A percentile compares a stretch with the other conserved stretches of the same genome.
phyloP scores from a whole-genome alignment of 2,888 invertebrate genomes.

The Trichogramma dendrolimi region DNA sequence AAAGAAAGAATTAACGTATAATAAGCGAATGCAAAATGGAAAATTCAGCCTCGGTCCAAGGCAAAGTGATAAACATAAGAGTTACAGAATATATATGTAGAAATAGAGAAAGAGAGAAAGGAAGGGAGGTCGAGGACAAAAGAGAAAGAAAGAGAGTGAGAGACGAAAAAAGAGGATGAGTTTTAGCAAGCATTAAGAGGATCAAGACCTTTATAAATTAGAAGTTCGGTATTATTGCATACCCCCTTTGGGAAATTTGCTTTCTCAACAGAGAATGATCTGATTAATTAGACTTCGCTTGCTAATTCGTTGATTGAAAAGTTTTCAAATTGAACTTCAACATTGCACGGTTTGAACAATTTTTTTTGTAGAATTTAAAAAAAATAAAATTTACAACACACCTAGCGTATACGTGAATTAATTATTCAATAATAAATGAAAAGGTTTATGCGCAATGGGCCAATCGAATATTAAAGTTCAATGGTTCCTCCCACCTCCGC shows the following conservation, averaged over 20 bases:
- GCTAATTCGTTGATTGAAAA: slow-evolving; percentile 28
- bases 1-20: too few species aligned
- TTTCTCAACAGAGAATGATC: slow-evolving; percentile 10
- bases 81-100: background rate
- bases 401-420: background rate
- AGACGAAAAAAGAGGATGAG: slow-evolving; percentile 5
- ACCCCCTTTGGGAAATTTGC: slow-evolving; percentile 18
- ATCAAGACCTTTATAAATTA: slow-evolving; percentile 30
- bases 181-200: slow-evolving; percentile 24
- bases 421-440: background rate
- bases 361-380: too few species aligned
- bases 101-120: background rate
- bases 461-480: too few species aligned
- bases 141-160: slow-evolving; percentile 3
- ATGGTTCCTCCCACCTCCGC: too few species aligned
- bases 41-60: too few species aligned
- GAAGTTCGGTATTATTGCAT: slow-evolving; percentile 12
- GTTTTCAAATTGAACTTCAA: background rate
- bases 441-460: too few species aligned
- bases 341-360: too few species aligned
- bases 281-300: slow-evolving; percentile 24
- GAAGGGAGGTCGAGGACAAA: slow-evolving; percentile 9
- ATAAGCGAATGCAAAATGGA: too few species aligned
- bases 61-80: too few species aligned
- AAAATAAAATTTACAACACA: background rate